Conservation (phyloP, 1,140 invertebrate genomes). For the Drosophila bocki region DNA sequence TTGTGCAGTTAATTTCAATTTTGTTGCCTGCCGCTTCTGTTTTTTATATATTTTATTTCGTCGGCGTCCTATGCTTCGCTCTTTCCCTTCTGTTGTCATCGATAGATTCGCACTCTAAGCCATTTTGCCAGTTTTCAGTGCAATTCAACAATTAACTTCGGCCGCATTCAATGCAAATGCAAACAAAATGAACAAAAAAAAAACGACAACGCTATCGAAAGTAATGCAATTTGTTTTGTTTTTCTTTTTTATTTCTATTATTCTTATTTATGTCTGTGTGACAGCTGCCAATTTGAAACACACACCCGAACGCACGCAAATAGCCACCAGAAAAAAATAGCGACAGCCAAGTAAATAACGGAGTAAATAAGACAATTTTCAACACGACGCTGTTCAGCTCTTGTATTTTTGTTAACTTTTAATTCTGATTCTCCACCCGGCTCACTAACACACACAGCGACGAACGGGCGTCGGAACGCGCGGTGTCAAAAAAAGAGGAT, state of each 20-base stretch:
- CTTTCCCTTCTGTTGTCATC: conserved; percentile 50
- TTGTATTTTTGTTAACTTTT: conserved; percentile 17
- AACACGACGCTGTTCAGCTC: conserved; percentile 23
- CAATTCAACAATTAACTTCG: conserved; percentile 21
- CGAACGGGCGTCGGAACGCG: conserved; percentile 19
- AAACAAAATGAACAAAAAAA: conserved; percentile 10
- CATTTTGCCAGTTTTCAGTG: conserved; percentile 12
- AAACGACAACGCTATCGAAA: conserved; percentile 6
- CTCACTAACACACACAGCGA: conserved; percentile 18
- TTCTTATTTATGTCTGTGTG: conserved; percentile 28
- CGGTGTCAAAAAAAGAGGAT: conserved; percentile 15
- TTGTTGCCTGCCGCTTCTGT: conserved; percentile 18
- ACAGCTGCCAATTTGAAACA: conserved; percentile 46
- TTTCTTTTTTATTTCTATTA: conserved; percentile 19
- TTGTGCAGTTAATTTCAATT: conserved; percentile 39
- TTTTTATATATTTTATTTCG: conserved; percentile 7
- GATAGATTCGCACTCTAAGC: conserved; percentile 34
- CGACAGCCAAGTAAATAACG: conserved; percentile 1
- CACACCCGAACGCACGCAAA: conserved; percentile 40
- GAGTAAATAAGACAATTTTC: conserved; percentile 45
- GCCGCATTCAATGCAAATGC: conserved; percentile 22
- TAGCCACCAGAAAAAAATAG: conserved; percentile 41
- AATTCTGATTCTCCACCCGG: conserved; percentile 25
- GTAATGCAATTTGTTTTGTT: conserved; percentile 31
- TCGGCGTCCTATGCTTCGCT: conserved; percentile 28